Conservation (phyloP, 2,113 vertebrate genomes). For the Chascanopsetta lugubris region DNA sequence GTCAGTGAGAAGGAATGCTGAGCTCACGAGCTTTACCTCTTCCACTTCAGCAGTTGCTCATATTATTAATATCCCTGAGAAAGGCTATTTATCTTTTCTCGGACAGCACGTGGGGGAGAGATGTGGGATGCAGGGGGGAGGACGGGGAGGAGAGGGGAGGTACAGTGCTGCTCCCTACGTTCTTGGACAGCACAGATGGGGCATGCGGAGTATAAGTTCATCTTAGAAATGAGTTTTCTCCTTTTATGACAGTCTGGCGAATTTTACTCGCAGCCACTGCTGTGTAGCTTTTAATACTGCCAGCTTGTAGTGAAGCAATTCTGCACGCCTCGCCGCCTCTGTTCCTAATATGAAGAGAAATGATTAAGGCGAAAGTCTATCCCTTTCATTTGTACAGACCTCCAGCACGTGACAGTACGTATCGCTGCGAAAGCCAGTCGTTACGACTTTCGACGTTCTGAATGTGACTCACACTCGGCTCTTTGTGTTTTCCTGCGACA, state of each 20-base stretch:
- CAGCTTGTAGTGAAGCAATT: constrained; percentile 52
- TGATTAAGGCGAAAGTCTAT: constrained; percentile 20
- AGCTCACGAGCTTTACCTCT: constrained; percentile 76
- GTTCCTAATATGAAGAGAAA: constrained; percentile 61
- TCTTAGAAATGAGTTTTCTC: constrained; percentile 57
- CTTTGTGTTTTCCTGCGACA: constrained; percentile 5
- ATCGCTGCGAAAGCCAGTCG: constrained; percentile 39
- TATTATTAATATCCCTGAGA: constrained; percentile 79
- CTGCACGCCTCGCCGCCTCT: constrained; percentile 41
- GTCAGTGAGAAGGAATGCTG: constrained; percentile 81
- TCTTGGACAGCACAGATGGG: constrained; percentile 66
- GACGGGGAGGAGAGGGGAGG: constrained; percentile 42
- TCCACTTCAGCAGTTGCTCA: constrained; percentile 74
- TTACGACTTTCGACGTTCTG: constrained; percentile 40
- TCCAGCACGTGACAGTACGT: constrained; percentile 48
- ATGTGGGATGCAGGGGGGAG: constrained; percentile 48
- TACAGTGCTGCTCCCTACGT: constrained; percentile 45
- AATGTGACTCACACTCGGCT: constrained; percentile 18
- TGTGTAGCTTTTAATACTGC: constrained; percentile 48
- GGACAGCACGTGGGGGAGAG: constrained; percentile 64
- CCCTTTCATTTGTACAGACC: constrained; percentile 49
- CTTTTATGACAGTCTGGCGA: constrained; percentile 55
- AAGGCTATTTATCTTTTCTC: constrained; percentile 74
- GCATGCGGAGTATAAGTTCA: constrained; percentile 59
- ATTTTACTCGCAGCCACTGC: constrained; percentile 60